phyloP scores from a whole-genome alignment of 2,113 vertebrate species.

The Balaenoptera acutorostrata region DNA sequence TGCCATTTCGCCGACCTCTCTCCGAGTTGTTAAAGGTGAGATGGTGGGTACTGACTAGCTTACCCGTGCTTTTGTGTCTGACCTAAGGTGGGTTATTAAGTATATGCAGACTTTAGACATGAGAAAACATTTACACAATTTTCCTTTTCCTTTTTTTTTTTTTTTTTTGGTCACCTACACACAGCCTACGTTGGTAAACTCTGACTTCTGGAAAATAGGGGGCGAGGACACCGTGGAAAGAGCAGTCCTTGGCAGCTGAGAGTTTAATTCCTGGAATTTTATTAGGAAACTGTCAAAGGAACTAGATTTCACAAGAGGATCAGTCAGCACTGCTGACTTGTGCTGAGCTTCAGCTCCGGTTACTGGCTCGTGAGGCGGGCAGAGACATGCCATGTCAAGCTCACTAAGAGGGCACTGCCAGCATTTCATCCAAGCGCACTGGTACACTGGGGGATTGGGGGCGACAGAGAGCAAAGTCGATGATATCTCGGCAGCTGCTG shows the following conservation, averaged over 20 bases:
- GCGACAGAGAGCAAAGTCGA: neutral
- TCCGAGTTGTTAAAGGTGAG: neutral
- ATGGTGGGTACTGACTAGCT: neutral
- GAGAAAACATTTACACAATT: neutral
- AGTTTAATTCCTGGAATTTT: slow-evolving; percentile 29
- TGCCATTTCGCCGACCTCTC: neutral
- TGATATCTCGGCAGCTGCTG: neutral
- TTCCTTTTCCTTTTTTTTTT: neutral
- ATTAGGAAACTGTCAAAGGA: slow-evolving; percentile 14
- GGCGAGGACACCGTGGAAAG: neutral
- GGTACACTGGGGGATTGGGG: neutral
- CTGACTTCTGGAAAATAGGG: neutral
- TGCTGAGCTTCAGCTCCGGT: neutral
- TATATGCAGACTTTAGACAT: neutral
- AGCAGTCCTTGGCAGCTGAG: neutral
- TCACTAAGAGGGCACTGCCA: neutral
- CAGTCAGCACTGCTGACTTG: neutral
- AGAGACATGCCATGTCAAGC: neutral
- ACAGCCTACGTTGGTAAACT: neutral
- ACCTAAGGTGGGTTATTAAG: neutral
- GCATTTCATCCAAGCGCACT: neutral
- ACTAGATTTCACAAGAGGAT: slow-evolving; percentile 43
- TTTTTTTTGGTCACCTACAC: neutral
- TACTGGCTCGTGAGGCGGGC: neutral
- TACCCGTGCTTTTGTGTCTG: neutral